Percentiles rank a stretch among this genome's conserved stretches.
These are phyloP conservation scores for Oceanodroma tethys DNA, from an alignment of 2,113 vertebrate genomes.

Conservation along the genomic window DNA sequence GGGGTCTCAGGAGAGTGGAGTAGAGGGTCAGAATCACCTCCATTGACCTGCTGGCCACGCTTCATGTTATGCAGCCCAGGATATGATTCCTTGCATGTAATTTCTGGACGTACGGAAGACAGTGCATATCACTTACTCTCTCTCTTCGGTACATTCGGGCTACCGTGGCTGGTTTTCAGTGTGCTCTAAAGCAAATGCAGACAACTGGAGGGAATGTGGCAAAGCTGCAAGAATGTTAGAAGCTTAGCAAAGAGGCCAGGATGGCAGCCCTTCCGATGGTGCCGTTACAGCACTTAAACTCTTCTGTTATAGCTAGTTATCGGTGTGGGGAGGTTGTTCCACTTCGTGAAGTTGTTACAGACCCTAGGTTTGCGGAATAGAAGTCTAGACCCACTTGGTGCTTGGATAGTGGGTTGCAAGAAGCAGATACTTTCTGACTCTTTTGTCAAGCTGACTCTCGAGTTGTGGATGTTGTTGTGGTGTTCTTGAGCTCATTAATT, in stretches of 20 bases:
- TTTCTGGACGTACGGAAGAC: neutral
- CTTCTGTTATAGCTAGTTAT: neutral
- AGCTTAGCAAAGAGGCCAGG: neutral
- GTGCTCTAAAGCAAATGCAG: neutral
- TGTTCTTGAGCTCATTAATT: neutral
- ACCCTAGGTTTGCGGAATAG: neutral
- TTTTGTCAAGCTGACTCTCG: neutral
- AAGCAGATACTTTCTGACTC: neutral
- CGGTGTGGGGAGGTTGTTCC: neutral
- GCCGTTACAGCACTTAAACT: rapidly evolving
- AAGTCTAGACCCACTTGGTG: no score
- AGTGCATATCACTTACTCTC: neutral
- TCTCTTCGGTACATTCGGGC: no score
- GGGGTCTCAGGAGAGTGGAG: neutral
- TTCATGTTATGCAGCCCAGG: neutral
- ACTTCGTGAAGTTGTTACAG: neutral
- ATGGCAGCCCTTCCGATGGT: neutral
- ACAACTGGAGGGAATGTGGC: neutral
- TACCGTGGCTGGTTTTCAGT: neutral
- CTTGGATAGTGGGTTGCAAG: neutral
- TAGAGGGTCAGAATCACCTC: neutral
- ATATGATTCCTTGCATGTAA: neutral
- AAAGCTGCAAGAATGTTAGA: neutral
- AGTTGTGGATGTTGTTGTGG: neutral
- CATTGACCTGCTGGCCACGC: rapidly evolving